phyloP scores from a whole-genome alignment of 2,113 vertebrate species.

The Calypte anna region DNA sequence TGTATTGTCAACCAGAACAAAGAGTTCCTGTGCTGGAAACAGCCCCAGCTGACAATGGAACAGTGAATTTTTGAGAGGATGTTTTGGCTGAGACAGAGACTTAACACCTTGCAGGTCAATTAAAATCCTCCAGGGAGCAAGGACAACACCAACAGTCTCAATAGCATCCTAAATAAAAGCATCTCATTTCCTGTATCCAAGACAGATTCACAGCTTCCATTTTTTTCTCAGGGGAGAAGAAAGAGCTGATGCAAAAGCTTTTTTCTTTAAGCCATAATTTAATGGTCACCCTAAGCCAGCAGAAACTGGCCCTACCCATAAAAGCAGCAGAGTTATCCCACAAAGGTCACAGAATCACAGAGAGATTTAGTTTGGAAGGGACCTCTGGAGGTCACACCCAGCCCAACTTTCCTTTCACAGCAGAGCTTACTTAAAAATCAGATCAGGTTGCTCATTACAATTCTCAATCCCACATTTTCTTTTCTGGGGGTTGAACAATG shows the following conservation, averaged over 20 bases:
- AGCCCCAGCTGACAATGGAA: not conserved
- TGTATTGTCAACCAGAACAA: not conserved
- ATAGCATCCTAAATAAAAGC: conserved; percentile 57
- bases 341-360: conserved; percentile 19
- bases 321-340: not conserved
- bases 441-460: not conserved
- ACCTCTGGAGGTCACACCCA: conserved; percentile 4
- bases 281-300: conserved; percentile 34
- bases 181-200: conserved; percentile 33
- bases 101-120: not conserved
- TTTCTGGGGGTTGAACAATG: not conserved
- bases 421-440: not conserved
- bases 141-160: conserved; percentile 14
- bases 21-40: not conserved
- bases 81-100: not conserved
- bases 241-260: conserved; percentile 54
- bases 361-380: conserved; percentile 24
- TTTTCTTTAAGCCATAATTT: conserved; percentile 57
- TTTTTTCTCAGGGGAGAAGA: conserved; percentile 41
- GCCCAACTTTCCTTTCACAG: not conserved
- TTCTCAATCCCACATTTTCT: not conserved
- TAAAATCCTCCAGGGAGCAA: not conserved
- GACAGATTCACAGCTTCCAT: conserved; percentile 64
- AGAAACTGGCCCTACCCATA: conserved; percentile 26
- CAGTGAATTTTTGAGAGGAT: not conserved